phyloP scores from a whole-genome alignment of 2,797 vertebrate genomes.

The Coregonus sp. region DNA sequence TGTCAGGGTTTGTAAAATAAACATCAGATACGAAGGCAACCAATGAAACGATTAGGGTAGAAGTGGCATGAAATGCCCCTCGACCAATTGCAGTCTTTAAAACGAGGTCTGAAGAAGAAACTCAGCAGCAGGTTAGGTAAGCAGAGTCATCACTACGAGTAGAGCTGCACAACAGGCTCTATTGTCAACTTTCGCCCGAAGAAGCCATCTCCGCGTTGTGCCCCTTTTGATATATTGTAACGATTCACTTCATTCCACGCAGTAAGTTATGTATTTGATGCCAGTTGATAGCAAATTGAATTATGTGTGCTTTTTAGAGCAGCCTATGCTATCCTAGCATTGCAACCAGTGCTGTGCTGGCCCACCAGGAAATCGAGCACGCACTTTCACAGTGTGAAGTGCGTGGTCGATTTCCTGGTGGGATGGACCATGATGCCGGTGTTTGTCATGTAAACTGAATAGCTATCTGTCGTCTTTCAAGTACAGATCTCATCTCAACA shows the following conservation, averaged over 20 bases:
- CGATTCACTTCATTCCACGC: background rate
- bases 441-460: background rate
- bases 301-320: background rate
- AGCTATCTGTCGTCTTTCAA: background rate
- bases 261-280: background rate
- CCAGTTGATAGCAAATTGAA: background rate
- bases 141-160: constrained; percentile 13
- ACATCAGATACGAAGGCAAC: constrained; percentile 81
- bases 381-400: constrained; percentile 4
- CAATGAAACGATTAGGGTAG: constrained; percentile 76
- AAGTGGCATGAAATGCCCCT: constrained; percentile 79
- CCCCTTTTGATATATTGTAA: background rate
- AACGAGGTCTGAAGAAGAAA: constrained; percentile 25
- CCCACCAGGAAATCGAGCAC: background rate
- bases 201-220: background rate
- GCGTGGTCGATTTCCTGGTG: constrained; percentile 8
- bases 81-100: constrained; percentile 74
- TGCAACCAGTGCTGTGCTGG: background rate
- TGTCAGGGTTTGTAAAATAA: constrained; percentile 46
- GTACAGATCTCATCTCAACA: constrained; percentile 1
- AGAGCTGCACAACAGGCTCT: background rate
- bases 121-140: constrained; percentile 17
- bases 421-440: background rate
- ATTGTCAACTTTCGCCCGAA: background rate
- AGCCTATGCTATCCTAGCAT: background rate